phyloP scores from a whole-genome alignment of 2,888 invertebrate genomes.

The Andricus quercusramuli region DNA sequence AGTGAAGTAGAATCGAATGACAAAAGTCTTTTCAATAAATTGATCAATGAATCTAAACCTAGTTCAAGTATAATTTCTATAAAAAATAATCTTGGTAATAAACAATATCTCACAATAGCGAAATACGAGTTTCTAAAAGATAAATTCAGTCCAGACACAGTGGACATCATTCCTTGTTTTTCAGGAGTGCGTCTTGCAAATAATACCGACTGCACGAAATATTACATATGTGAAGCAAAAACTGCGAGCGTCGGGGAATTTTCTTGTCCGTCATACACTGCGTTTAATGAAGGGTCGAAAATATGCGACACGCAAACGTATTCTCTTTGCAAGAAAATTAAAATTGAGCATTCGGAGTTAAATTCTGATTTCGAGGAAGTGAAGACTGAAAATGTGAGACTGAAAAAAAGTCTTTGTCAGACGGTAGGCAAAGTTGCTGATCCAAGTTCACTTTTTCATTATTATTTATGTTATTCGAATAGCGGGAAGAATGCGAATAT shows the following conservation, averaged over 20 bases:
- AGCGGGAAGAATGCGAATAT: slow-evolving; percentile 75
- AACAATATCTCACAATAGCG: slow-evolving; percentile 64
- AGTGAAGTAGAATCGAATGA: slow-evolving; percentile 18
- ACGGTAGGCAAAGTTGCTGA: slow-evolving; percentile 78
- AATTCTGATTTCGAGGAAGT: not conserved
- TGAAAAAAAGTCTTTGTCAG: slow-evolving; percentile 39
- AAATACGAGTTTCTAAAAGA: slow-evolving; percentile 61
- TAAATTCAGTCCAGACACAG: slow-evolving; percentile 53
- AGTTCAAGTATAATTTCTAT: slow-evolving; percentile 62
- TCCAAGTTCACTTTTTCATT: slow-evolving; percentile 77
- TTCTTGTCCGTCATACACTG: slow-evolving; percentile 79
- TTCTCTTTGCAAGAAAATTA: slow-evolving; percentile 72
- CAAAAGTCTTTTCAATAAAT: slow-evolving; percentile 38
- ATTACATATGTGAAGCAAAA: slow-evolving; percentile 79
- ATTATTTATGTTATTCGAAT: slow-evolving; percentile 78
- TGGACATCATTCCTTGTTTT: slow-evolving; percentile 78
- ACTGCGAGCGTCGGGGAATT: slow-evolving; percentile 77
- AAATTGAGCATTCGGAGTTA: not conserved
- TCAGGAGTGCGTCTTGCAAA: slow-evolving; percentile 78
- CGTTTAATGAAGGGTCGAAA: slow-evolving; percentile 78
- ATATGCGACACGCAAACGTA: slow-evolving; percentile 78
- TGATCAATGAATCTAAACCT: slow-evolving; percentile 46
- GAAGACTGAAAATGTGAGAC: slow-evolving; percentile 4
- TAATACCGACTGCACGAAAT: slow-evolving; percentile 79
- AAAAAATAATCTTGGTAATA: slow-evolving; percentile 61